Conservation (phyloP, 1,140 invertebrate genomes). For the Drosophila quadrilineata region DNA sequence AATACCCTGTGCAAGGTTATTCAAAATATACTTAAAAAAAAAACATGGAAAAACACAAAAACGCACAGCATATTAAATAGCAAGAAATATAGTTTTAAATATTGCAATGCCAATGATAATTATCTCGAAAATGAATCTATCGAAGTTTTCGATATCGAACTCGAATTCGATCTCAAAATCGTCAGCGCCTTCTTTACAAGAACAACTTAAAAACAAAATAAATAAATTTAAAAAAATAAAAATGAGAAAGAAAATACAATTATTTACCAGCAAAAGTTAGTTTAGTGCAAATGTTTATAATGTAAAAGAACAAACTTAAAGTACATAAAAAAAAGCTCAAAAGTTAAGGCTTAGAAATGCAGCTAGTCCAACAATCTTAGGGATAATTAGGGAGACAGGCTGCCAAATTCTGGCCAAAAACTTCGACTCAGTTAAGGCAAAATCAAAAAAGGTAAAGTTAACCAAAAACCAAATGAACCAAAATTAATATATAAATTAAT, state of each 20-base stretch:
- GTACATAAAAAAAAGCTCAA: slow-evolving; percentile 29
- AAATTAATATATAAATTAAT: neutral
- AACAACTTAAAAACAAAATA: too few relatives aligned
- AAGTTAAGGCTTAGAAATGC: slow-evolving; percentile 7
- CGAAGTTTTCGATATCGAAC: slow-evolving; percentile 9
- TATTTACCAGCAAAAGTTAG: slow-evolving; percentile 52
- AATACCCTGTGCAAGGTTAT: too few relatives aligned
- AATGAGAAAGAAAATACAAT: slow-evolving; percentile 40
- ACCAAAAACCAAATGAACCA: neutral
- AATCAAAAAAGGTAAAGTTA: slow-evolving; percentile 36
- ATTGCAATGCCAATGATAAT: neutral
- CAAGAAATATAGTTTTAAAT: slow-evolving; percentile 16
- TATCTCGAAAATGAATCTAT: slow-evolving; percentile 6
- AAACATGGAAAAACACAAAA: slow-evolving; percentile 20
- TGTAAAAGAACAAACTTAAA: slow-evolving; percentile 20
- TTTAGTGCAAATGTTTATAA: slow-evolving; percentile 48
- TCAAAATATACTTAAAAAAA: neutral
- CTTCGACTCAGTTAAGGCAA: slow-evolving; percentile 16
- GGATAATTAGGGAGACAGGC: neutral
- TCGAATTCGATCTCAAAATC: slow-evolving; percentile 9
- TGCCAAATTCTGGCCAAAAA: too few relatives aligned
- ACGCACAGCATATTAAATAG: slow-evolving; percentile 55
- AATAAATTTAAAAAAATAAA: too few relatives aligned
- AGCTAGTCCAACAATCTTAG: neutral
- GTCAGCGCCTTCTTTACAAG: slow-evolving; percentile 48